A percentile compares a stretch with the other conserved stretches of the same genome.
phyloP scores from a whole-genome alignment of 2,797 vertebrate species.

The Melanogrammus aeglefinus region DNA sequence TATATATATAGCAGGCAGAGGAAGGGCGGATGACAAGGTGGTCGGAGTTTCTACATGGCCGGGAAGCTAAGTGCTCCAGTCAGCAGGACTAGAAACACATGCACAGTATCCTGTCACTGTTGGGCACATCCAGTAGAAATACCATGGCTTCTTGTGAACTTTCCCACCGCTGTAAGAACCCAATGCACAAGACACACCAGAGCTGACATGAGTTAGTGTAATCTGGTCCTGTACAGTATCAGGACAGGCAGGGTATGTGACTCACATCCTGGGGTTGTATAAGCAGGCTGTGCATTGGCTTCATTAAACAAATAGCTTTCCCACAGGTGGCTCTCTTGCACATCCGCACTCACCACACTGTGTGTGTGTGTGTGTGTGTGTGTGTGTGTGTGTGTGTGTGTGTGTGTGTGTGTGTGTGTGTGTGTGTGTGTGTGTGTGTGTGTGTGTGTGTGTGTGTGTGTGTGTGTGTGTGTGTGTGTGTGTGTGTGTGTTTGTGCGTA shows the following conservation, averaged over 20 bases:
- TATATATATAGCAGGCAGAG: background rate
- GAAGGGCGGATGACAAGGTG: conserved; percentile 27
- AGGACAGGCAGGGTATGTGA: conserved; percentile 13
- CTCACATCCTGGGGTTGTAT: conserved; percentile 38
- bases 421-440: too few species aligned
- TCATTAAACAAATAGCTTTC: conserved; percentile 30
- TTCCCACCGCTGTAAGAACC: conserved; percentile 32
- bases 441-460: too few species aligned
- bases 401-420: conserved; percentile 12
- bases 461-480: conserved; percentile 4
- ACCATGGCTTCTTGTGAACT: conserved; percentile 57
- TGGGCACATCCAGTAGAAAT: conserved; percentile 53
- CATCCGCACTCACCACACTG: conserved; percentile 7
- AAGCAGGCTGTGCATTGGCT: conserved; percentile 21
- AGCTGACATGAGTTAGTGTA: conserved; percentile 9
- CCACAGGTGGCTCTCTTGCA: conserved; percentile 20
- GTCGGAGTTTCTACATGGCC: conserved; percentile 21
- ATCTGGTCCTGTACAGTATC: background rate
- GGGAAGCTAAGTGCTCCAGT: conserved; percentile 35
- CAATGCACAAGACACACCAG: conserved; percentile 23
- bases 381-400: conserved; percentile 6
- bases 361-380: too few species aligned
- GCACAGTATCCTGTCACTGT: conserved; percentile 42
- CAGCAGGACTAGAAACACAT: conserved; percentile 46
- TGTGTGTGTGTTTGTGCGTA: conserved; percentile 3